Conservation (phyloP, 2,888 invertebrate species). For the Dynastes maya region DNA sequence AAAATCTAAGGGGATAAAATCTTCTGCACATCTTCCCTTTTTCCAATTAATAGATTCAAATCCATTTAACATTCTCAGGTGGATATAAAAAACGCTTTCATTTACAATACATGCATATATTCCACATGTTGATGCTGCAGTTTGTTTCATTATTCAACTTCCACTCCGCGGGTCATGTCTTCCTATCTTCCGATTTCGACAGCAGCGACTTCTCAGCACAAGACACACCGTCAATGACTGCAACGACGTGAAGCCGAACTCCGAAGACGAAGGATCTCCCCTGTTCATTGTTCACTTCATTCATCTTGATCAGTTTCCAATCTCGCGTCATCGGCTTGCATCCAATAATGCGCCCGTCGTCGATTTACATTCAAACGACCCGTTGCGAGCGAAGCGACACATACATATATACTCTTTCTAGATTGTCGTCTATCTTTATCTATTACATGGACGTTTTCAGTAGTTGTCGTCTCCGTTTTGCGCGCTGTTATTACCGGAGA, state of each 20-base stretch:
- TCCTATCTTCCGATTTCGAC: not conserved
- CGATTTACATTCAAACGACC: conserved; percentile 62
- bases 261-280: conserved; percentile 10
- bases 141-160: conserved; percentile 60
- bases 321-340: conserved; percentile 64
- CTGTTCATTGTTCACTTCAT: conserved; percentile 60
- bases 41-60: no score
- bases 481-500: conserved; percentile 14
- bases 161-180: conserved; percentile 43
- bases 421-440: not conserved
- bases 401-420: conserved; percentile 15
- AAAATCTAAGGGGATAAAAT: no score
- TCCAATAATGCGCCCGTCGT: conserved; percentile 58
- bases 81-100: no score
- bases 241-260: conserved; percentile 29
- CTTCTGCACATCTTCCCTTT: no score
- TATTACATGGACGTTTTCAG: not conserved
- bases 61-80: no score
- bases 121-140: no score
- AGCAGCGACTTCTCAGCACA: not conserved
- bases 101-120: no score
- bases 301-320: conserved; percentile 68
- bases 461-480: not conserved
- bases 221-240: not conserved
- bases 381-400: conserved; percentile 49